A percentile compares a stretch with the other conserved stretches of the same genome.
Conservation (phyloP, 2,113 vertebrate species). For the Chlamydotis undulata region DNA sequence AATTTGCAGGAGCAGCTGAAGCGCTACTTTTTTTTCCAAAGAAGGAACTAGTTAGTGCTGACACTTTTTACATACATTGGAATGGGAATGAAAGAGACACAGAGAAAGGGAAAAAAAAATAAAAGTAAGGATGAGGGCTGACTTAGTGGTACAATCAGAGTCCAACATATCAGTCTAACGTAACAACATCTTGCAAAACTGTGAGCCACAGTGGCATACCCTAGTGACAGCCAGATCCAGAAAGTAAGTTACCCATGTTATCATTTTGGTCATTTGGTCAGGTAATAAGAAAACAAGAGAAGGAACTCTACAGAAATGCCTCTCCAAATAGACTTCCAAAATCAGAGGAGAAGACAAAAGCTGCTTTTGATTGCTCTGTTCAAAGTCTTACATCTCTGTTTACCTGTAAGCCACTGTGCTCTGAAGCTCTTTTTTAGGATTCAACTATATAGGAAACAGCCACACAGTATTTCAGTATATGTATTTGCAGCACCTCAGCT, state of each 20-base stretch:
- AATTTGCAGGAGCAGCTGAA: conserved; percentile 57
- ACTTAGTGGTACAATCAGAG: not conserved
- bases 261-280: not conserved
- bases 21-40: conserved; percentile 3
- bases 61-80: not conserved
- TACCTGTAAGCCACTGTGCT: not conserved
- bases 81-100: not conserved
- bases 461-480: not conserved
- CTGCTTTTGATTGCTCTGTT: not conserved
- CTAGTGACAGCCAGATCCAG: not conserved
- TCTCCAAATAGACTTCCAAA: not conserved
- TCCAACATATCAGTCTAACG: not conserved
- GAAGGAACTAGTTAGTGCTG: conserved; percentile 29
- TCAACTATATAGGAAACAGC: not conserved
- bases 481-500: not conserved
- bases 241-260: not conserved
- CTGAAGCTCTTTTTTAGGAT: not conserved
- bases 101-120: not conserved
- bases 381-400: not conserved
- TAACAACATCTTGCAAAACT: not conserved
- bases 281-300: not conserved
- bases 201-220: not conserved
- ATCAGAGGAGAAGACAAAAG: not conserved
- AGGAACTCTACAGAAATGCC: not conserved
- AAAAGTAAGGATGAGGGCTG: not conserved